Evolutionary conservation across 2,113 vertebrate genomes (phyloP).

Genomic region (Dipodomys stephensi): DNA sequence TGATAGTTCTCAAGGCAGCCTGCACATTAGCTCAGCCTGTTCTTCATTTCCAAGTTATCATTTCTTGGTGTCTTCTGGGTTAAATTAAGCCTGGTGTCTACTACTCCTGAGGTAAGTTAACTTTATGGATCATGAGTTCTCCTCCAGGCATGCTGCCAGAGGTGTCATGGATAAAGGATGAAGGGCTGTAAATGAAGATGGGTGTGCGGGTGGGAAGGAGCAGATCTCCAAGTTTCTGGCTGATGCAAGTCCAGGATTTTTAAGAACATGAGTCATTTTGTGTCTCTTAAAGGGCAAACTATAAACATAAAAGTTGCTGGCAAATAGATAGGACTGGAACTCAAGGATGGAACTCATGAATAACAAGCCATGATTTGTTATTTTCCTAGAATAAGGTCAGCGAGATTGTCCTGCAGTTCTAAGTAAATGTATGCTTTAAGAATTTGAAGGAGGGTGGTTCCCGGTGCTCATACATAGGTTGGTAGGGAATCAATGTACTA

Average conservation of each 20-base stretch:
- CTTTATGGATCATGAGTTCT: constrained; percentile 56
- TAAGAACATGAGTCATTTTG: constrained; percentile 69
- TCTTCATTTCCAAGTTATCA: constrained; percentile 45
- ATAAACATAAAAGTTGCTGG: constrained; percentile 63
- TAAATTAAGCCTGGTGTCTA: constrained; percentile 60
- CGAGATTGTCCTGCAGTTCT: not conserved
- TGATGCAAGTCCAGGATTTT: constrained; percentile 55
- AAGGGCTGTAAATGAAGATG: constrained; percentile 43
- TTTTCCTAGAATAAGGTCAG: constrained; percentile 5
- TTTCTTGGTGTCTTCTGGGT: constrained; percentile 69
- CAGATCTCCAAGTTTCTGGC: constrained; percentile 48
- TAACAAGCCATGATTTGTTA: constrained; percentile 39
- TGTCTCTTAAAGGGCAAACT: constrained; percentile 61
- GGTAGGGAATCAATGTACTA: not conserved
- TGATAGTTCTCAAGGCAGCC: constrained; percentile 5
- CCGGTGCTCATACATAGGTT: not conserved
- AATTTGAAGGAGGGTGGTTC: not conserved
- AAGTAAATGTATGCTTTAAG: constrained; percentile 20
- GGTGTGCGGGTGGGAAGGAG: constrained; percentile 26
- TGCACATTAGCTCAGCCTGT: constrained; percentile 50
- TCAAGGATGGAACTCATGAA: constrained; percentile 39
- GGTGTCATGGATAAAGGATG: constrained; percentile 64
- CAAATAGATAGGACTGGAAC: constrained; percentile 29
- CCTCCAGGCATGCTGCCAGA: constrained; percentile 64
- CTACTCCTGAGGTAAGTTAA: constrained; percentile 63